Evolutionary conservation across 1,140 invertebrate genomes (phyloP), one percentile per base, ranked within the genome.

Genomic region (Drosophila asahinai): DNA sequence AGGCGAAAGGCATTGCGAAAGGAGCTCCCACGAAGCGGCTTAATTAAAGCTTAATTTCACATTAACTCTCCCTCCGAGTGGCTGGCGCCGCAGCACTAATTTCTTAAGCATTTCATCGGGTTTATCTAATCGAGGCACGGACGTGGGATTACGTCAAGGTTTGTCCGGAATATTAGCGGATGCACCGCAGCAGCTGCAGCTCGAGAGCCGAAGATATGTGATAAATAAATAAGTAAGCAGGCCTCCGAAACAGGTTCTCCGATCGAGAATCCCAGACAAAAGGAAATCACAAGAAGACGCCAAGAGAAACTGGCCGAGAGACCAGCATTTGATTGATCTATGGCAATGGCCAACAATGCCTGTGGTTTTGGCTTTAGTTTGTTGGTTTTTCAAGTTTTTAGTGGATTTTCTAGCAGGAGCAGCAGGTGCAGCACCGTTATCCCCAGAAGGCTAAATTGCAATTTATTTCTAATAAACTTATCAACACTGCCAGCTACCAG

Each of bases 401-500:
- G 40, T 64, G 52, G 19, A 15, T 48, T 64, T 48, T 51, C 12
- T 33, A 51, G 52, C 12, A 65, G 42, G 15, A 62, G 66, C 64
- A 67, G 61, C 59, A 77, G 80, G 63, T 70, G 60, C 36, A 25
- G 27, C 71, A 51, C 77, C 77, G 77, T 80, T 80, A 80, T 48
- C 40, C 66, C 22, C 7, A 42, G 57, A 52, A 40, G 59, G 81
- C 86, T 78, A 89, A 89, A 89, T 90, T 90, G 86, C 86, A 90
- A 90, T 90, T 90, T 90, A 90, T 90, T 81, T 90, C 86, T 90
- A 90, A 90, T 90, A 90, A 90, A 90, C 86, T 91, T 90, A 90
- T 90, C 86, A 90, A 89, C 84, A 80, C 86, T 71, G 67, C 72
- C 67, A 82, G 86, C 86, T 90, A 90, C 81, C 80, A 79, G 63